phyloP scores from a whole-genome alignment of 2,888 invertebrate genomes.

The Trimorus sp. region DNA sequence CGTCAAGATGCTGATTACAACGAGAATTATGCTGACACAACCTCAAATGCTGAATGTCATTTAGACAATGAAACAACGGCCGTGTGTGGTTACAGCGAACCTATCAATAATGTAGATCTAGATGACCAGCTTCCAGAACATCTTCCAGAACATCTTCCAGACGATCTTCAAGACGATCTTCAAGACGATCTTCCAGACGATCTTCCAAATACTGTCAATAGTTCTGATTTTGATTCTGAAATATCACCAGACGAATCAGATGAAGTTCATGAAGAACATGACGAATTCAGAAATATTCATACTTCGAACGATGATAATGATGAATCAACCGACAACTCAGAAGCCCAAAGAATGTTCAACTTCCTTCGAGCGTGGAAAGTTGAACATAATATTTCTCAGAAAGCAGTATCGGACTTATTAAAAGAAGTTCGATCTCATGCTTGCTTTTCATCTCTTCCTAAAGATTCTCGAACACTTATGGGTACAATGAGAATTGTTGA shows the following conservation, averaged over 20 bases:
- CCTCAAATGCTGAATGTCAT: too few relatives aligned
- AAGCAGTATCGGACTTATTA: slow-evolving; percentile 11
- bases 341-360: too few relatives aligned
- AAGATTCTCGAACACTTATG: slow-evolving; percentile 12
- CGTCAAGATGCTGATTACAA: too few relatives aligned
- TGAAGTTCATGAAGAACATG: not conserved
- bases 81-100: too few relatives aligned
- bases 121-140: too few relatives aligned
- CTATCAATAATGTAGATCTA: too few relatives aligned
- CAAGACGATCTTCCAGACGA: not conserved
- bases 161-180: too few relatives aligned
- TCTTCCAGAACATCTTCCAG: not conserved
- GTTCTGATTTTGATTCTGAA: slow-evolving; percentile 13
- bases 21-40: too few relatives aligned
- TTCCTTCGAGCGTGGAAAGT: slow-evolving; percentile 6
- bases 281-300: not conserved
- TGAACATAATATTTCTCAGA: slow-evolving; percentile 6
- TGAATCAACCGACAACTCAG: not conserved
- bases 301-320: not conserved
- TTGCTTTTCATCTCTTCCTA: slow-evolving; percentile 20
- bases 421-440: slow-evolving; percentile 14
- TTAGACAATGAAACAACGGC: too few relatives aligned
- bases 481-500: slow-evolving; percentile 14
- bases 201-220: not conserved
- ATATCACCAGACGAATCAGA: slow-evolving; percentile 1